A percentile compares a stretch with the other conserved stretches of the same genome.
Evolutionary conservation across 2,113 vertebrate species (phyloP).

Genomic region (Ictalurus punctatus): DNA sequence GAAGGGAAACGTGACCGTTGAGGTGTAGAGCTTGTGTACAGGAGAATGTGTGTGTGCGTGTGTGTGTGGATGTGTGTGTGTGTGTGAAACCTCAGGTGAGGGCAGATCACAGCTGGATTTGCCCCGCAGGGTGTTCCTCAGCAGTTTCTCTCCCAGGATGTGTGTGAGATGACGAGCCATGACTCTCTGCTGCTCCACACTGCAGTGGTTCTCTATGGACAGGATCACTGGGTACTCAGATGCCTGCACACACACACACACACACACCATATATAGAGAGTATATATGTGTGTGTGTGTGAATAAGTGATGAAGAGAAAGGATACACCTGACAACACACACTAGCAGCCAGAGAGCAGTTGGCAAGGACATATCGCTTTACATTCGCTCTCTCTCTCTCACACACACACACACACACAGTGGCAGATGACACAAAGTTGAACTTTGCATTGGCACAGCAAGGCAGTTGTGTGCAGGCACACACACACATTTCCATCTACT

Average conservation of each 20-base stretch:
- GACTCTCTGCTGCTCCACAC: slow-evolving; percentile 83
- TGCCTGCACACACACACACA: slow-evolving; percentile 64
- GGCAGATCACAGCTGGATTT: slow-evolving; percentile 72
- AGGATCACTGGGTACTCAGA: slow-evolving; percentile 89
- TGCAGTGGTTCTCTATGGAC: slow-evolving; percentile 93
- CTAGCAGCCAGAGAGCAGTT: slow-evolving; percentile 41
- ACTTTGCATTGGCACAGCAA: slow-evolving; percentile 40
- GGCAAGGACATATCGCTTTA: slow-evolving; percentile 37
- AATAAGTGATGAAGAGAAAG: slow-evolving; percentile 61
- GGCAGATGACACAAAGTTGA: slow-evolving; percentile 30
- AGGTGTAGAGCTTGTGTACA: background rate
- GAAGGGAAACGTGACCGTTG: slow-evolving; percentile 41
- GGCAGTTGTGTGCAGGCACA: slow-evolving; percentile 20
- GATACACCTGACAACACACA: slow-evolving; percentile 42
- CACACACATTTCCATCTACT: slow-evolving; percentile 44
- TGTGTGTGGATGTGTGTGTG: background rate
- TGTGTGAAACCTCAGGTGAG: slow-evolving; percentile 81
- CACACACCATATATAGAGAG: background rate
- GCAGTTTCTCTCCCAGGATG: slow-evolving; percentile 85
- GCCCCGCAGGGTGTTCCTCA: slow-evolving; percentile 76
- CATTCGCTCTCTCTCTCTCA: slow-evolving; percentile 20
- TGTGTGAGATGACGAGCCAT: slow-evolving; percentile 82
- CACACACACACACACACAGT: slow-evolving; percentile 39
- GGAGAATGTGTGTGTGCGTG: background rate
- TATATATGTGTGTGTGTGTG: slow-evolving; percentile 37